Conservation (phyloP, 2,888 invertebrate genomes). For the Dioctria linearis region DNA sequence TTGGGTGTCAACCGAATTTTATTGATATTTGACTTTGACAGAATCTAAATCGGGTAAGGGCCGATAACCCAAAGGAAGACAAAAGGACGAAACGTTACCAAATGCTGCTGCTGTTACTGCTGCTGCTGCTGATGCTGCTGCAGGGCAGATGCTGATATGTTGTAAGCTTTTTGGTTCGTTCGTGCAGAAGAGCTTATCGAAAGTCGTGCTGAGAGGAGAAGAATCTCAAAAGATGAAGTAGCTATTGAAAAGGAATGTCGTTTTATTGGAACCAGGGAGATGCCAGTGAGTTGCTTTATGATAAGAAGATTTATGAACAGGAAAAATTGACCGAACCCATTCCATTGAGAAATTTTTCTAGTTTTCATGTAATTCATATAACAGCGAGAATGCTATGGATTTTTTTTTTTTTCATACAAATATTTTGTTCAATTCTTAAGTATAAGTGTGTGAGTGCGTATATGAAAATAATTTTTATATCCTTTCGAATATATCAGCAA, state of each 20-base stretch:
- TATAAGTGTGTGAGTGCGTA: no score
- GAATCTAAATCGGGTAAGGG: conserved; percentile 53
- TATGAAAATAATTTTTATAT: no score
- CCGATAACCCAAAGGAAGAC: conserved; percentile 42
- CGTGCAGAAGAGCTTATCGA: conserved; percentile 51
- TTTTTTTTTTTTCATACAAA: no score
- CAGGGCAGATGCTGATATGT: conserved; percentile 45
- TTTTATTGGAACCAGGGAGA: conserved; percentile 40
- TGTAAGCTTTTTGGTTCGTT: conserved; percentile 47
- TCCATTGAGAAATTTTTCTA: not conserved
- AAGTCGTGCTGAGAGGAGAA: conserved; percentile 37
- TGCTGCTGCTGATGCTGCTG: not conserved
- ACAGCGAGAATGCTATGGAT: no score
- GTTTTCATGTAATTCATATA: no score
- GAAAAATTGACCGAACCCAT: conserved; percentile 37
- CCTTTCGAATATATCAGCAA: no score
- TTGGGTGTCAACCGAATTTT: conserved; percentile 55
- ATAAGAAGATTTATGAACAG: conserved; percentile 47
- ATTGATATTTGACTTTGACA: conserved; percentile 55
- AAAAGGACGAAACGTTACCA: conserved; percentile 46
- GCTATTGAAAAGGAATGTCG: conserved; percentile 37
- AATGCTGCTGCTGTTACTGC: not conserved
- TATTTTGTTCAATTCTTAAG: no score
- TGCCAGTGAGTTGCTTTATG: conserved; percentile 36
- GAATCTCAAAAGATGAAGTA: conserved; percentile 49